phyloP scores from a whole-genome alignment of 2,888 invertebrate species.

The Drosophila borborema region DNA sequence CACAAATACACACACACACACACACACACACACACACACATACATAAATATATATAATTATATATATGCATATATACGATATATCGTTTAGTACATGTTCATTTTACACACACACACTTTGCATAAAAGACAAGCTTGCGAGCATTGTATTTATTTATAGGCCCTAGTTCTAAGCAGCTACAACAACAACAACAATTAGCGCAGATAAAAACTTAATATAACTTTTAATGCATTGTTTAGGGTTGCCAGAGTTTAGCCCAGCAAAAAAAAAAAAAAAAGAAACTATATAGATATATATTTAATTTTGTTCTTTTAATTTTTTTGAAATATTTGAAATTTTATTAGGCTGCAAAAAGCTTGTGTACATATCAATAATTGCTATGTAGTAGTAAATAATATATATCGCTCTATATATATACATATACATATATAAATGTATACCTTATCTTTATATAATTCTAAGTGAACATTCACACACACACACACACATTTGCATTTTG shows the following conservation, averaged over 20 bases:
- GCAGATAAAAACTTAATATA: slow-evolving; percentile 4
- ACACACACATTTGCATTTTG: slow-evolving; percentile 36
- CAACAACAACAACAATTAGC: slow-evolving; percentile 7
- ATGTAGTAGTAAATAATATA: slow-evolving; percentile 54
- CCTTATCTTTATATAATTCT: slow-evolving; percentile 55
- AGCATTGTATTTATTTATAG: slow-evolving; percentile 73
- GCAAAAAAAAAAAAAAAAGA: background rate
- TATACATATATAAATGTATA: slow-evolving; percentile 14
- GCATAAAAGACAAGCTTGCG: slow-evolving; percentile 76
- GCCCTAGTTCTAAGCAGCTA: slow-evolving; percentile 60
- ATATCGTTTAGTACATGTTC: slow-evolving; percentile 60
- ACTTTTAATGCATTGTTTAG: slow-evolving; percentile 42
- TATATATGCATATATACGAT: slow-evolving; percentile 36
- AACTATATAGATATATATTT: background rate
- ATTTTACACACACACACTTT: slow-evolving; percentile 71
- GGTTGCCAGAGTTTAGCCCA: slow-evolving; percentile 11
- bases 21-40: slow-evolving; percentile 15
- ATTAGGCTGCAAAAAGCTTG: slow-evolving; percentile 63
- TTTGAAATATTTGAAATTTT: slow-evolving; percentile 20
- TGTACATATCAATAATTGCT: slow-evolving; percentile 70
- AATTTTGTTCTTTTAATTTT: background rate
- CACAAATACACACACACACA: slow-evolving; percentile 17
- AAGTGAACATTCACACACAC: slow-evolving; percentile 42
- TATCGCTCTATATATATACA: slow-evolving; percentile 24
- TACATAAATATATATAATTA: slow-evolving; percentile 25